These are phyloP conservation scores for Pundamilia nyererei DNA, from an alignment of 2,113 vertebrate genomes.

Conservation along the genomic window DNA sequence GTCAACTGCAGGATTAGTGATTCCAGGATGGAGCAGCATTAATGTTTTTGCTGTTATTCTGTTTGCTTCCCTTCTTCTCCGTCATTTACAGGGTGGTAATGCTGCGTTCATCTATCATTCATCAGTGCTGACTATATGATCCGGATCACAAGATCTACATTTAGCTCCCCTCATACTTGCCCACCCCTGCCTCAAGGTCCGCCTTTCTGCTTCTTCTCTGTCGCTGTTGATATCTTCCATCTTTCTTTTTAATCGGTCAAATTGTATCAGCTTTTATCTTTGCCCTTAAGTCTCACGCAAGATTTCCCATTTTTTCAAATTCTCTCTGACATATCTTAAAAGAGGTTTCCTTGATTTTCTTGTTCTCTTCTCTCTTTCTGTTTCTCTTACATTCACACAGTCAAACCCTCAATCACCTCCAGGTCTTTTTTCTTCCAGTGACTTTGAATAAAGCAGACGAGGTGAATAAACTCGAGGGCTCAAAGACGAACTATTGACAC, in stretches of 20 bases:
- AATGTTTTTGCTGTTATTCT: conserved; percentile 3
- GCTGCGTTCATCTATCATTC: conserved; percentile 53
- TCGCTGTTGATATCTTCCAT: background rate
- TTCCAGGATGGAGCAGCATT: background rate
- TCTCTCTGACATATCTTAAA: background rate
- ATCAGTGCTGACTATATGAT: conserved; percentile 42
- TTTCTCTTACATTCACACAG: background rate
- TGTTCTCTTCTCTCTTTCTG: background rate
- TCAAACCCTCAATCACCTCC: background rate
- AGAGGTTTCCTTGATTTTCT: background rate
- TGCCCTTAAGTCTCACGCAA: background rate
- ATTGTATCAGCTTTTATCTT: background rate
- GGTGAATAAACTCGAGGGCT: conserved; percentile 43
- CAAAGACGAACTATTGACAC: conserved; percentile 45
- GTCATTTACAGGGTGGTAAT: conserved; percentile 14
- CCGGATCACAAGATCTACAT: conserved; percentile 29
- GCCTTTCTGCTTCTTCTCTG: background rate
- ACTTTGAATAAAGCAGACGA: conserved; percentile 49
- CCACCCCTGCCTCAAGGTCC: background rate
- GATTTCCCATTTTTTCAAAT: background rate
- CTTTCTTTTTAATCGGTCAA: background rate
- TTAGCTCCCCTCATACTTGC: conserved; percentile 14
- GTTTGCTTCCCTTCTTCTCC: background rate
- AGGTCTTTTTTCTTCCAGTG: conserved; percentile 35
- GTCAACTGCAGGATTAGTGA: background rate